Evolutionary conservation across 2,113 vertebrate genomes (phyloP), one percentile per base, ranked within the genome.

Genomic region (Glaucomys volans): DNA sequence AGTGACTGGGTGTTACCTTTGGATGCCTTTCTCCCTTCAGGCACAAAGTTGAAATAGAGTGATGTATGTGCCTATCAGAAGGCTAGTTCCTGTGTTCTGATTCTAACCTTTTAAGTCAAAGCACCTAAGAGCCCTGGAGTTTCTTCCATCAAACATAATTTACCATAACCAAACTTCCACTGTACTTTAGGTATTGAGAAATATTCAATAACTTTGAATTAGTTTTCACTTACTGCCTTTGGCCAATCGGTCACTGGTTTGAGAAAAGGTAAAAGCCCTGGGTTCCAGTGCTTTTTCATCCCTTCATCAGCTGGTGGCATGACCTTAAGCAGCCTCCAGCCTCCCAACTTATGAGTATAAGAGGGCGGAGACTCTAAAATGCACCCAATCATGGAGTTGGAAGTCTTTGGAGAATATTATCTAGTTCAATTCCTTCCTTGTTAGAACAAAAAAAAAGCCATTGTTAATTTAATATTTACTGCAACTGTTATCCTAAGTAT

Each of bases 21-120:
- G n/a, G 47, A 81, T 77, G 67, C 28, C 44, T 93, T 94, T 91
- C 69, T 96, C 71, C 80, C 81, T 91, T 87, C 24, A 83, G 75
- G 75, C 59, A 67, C 75, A 87, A 66, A 95, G 52, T 90, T 42
- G 37, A 50, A 87, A 50, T 72, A 71, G 59, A 96, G 67, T 72
- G 37, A 72, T 90, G 54, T 22, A 87, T 81, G 35, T 92, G 75
- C 52, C 52, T 52, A 52, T 52, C 52, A 87, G 83, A 59, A 83
- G 50, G 66, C 22, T 66, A 52, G 47, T 35, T 80, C 67, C 47
- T 89, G 77, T 72, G 92, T 81, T 90, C 74, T 94, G 77, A 90
- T 67, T 92, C 24, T 86, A 59, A 75, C 66, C 67, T 93, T 90
- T 32, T 40, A 71, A 79, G 62, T 40, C 47, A 69, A 69, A 67